Base-by-base conservation (phyloP, 2,113 vertebrate genomes). In the Dromiciops gliroides region DNA sequence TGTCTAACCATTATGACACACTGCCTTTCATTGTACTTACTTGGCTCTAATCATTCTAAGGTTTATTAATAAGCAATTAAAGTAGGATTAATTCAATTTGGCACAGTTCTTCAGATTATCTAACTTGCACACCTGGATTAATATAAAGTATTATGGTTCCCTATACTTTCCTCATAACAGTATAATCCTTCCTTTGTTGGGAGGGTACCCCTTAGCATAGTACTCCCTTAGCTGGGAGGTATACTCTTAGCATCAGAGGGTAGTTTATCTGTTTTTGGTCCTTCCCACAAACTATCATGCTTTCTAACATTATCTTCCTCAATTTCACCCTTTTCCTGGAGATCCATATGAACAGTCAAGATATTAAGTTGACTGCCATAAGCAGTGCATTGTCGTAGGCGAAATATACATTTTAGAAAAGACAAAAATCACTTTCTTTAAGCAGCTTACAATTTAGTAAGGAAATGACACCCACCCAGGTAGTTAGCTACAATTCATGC, bases 31-130 rank as follows among this genome's bases (percentile, higher is more conserved):
- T 56, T 48, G 95, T 53, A 50, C 91, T 47, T 53, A 92, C 28
- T 0, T 60, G 31, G 91, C 24, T 31, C 89, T 92, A 88, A 91
- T 51, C 93, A 92, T 93, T 89, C 8, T 91, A 51, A 91, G 91
- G 51, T 53, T 92, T 56, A 92, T 67, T 90, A 60, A 44, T 44
- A 56, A 94, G 83, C 48, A 94, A 92, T 89, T 89, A 1, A 95
- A 96, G 92, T 23, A 67, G 37, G 0, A 91, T 26, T n/a, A 90
- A n/a, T 75, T 23, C 67, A 49, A 25, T 90, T 37, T 31, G 8
- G 0, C 94, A 49, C 51, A 91, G 91, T 91, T 91, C 50, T 91
- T 89, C 51, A 89, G 75, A 56, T 48, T 89, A 3, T 90, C 16
- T 93, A 44, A 60, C 2, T 50, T n/a, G 92, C 37, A 50, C 28